These are phyloP conservation scores for Odiellus spinosus DNA, from an alignment of 2,888 invertebrate species.

Conservation along the genomic window DNA sequence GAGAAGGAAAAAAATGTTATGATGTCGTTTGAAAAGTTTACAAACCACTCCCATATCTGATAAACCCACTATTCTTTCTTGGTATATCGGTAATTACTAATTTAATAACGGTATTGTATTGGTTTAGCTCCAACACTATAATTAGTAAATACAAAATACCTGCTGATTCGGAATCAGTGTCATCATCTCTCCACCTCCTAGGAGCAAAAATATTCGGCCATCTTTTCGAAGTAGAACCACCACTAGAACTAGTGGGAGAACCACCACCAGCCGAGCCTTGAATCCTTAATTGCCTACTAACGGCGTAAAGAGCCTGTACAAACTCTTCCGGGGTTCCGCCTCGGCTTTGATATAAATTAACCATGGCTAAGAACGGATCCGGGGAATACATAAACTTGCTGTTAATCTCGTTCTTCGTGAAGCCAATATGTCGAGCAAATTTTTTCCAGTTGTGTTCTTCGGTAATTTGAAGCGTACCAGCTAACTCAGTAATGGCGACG, in stretches of 20 bases:
- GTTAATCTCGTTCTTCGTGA: conserved; percentile 24
- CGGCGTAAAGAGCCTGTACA: conserved; percentile 23
- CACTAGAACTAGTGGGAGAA: conserved; percentile 1
- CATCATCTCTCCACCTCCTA: conserved; percentile 3
- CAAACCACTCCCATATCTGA: too few species aligned
- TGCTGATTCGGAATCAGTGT: conserved; percentile 1
- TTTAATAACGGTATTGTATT: too few species aligned
- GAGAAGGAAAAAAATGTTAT: too few species aligned
- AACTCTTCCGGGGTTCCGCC: conserved; percentile 26
- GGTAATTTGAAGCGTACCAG: conserved; percentile 22
- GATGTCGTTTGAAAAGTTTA: too few species aligned
- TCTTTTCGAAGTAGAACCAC: conserved; percentile 2
- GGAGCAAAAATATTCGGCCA: background rate
- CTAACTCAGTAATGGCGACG: conserved; percentile 23
- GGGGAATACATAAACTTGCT: conserved; percentile 19
- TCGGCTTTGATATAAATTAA: conserved; percentile 22
- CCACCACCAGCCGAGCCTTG: background rate
- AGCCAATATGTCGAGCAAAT: conserved; percentile 25
- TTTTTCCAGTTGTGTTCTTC: conserved; percentile 25
- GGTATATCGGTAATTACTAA: too few species aligned
- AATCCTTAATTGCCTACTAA: conserved; percentile 21
- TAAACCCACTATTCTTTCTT: too few species aligned
- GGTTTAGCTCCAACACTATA: too few species aligned
- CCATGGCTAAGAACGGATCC: conserved; percentile 23
- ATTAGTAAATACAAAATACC: conserved; percentile 1